Evolutionary conservation across 2,888 invertebrate genomes (phyloP), one percentile per base, ranked within the genome.

Genomic region (Margaritifera margaritifera): DNA sequence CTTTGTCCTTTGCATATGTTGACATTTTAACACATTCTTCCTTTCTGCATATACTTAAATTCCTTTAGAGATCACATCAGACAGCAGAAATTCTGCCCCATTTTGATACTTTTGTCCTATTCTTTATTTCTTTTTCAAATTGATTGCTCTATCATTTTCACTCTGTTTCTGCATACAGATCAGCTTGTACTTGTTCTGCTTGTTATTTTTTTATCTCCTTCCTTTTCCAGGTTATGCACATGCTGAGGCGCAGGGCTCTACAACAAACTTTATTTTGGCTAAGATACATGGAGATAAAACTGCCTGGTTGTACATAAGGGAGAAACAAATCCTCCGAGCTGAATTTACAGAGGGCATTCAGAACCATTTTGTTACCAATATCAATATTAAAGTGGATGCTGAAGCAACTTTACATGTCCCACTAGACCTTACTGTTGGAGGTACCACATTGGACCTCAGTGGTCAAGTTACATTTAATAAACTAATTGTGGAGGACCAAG

Each of bases 381-480:
- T 85, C 51, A 84, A 81, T 70, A 71, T 85, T 54, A 70, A 80
- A 31, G 70, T 84, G 0, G 77, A 66, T 27, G 68, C 72, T 22
- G 63, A 71, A 31, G 81, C 81, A 11, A 79, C 73, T 1, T 73
- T 85, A 20, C 83, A 83, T 66, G 80, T 82, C 4, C 82, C 84
- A 8, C 69, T 78, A 2, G 77, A 79, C 57, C 65, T 85, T 53
- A 80, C 75, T 54, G 78, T 84, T 25, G 82, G 76, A 54, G 82
- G 83, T 8, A 79, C 80, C 0, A 72, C 68, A 4, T 53, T 84
- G 4, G 68, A 77, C 8, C 69, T 84, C 6, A 71, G 68, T 15
- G 85, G 85, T 8, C 72, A 72, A 42, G 80, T 81, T 27, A 83
- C 85, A 5, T 82, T 83, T 64, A 82, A 80, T 58, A 75, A 80